These are phyloP conservation scores for Bicyclus anynana DNA, from an alignment of 1,140 invertebrate species.

Conservation along the genomic window DNA sequence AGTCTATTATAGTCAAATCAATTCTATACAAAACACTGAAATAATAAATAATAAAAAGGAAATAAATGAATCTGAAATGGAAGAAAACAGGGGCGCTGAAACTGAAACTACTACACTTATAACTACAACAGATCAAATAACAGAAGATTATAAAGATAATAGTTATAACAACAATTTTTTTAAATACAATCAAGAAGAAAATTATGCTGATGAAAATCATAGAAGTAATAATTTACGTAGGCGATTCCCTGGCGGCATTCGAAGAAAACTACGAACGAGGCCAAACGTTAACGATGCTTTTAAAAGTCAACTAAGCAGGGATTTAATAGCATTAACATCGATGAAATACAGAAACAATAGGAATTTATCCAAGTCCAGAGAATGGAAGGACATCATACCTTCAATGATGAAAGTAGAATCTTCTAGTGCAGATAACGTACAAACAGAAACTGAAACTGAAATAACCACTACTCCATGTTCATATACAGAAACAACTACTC, in stretches of 20 bases:
- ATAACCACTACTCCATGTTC: constrained; percentile 27
- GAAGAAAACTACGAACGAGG: constrained; percentile 50
- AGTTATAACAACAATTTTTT: neutral
- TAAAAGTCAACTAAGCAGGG: constrained; percentile 57
- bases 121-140: constrained; percentile 1
- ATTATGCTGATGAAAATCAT: constrained; percentile 11
- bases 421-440: constrained; percentile 8
- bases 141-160: neutral
- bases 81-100: neutral
- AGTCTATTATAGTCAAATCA: neutral
- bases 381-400: constrained; percentile 53
- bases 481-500: constrained; percentile 33
- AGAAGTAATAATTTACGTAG: constrained; percentile 21
- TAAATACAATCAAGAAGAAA: neutral
- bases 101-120: constrained; percentile 3
- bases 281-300: constrained; percentile 44
- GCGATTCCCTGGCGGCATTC: constrained; percentile 38
- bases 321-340: constrained; percentile 51
- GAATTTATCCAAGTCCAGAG: constrained; percentile 48
- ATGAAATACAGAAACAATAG: constrained; percentile 52
- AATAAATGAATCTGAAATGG: neutral
- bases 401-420: constrained; percentile 29
- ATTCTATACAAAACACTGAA: neutral
- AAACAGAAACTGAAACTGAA: constrained; percentile 20
- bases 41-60: neutral